Conservation (phyloP, 2,888 invertebrate genomes). For the Chrysolina haemoptera region DNA sequence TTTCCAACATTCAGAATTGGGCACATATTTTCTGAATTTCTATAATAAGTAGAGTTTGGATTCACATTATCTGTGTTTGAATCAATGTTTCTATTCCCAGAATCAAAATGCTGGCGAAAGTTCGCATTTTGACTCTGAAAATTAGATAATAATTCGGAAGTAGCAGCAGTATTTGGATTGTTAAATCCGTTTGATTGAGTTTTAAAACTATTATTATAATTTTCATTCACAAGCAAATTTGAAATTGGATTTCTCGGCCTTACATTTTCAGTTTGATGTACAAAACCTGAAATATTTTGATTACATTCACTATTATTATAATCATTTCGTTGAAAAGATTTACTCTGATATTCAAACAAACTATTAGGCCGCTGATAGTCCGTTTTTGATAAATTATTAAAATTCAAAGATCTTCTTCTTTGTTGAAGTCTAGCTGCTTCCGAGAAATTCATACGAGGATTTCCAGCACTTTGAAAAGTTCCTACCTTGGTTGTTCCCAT, state of each 20-base stretch:
- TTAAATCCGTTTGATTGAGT: neutral
- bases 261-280: neutral
- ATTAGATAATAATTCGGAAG: neutral
- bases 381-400: neutral
- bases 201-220: neutral
- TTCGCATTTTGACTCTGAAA: neutral
- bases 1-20: no score
- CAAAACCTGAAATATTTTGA: no score
- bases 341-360: neutral
- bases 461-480: conserved; percentile 8
- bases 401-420: neutral
- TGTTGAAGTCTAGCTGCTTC: neutral
- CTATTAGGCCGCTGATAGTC: neutral
- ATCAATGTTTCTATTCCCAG: neutral
- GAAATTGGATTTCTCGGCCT: neutral
- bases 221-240: neutral
- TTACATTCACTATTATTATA: no score
- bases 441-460: neutral
- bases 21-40: neutral
- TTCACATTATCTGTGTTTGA: neutral
- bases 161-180: neutral
- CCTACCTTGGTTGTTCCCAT: neutral
- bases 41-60: neutral
- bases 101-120: neutral
- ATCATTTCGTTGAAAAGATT: neutral